Conservation (phyloP, 1,140 invertebrate genomes). For the Drosophila subpulchrella region DNA sequence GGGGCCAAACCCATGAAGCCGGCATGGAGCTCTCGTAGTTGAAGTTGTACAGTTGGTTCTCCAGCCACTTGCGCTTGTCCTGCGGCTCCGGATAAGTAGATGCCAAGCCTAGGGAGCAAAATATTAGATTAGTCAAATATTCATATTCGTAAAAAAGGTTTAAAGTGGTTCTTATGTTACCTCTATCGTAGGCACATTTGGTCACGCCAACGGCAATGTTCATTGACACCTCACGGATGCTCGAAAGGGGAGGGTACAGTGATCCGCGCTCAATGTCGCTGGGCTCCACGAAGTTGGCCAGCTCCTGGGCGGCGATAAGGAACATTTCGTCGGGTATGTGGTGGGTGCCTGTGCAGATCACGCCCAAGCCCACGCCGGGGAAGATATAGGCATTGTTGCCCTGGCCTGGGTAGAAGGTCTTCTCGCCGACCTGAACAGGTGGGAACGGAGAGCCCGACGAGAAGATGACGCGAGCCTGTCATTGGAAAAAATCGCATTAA, state of each 20-base stretch:
- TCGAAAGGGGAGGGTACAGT: slow-evolving; percentile 95
- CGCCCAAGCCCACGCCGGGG: slow-evolving; percentile 94
- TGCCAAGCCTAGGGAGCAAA: slow-evolving; percentile 88
- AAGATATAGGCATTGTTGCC: slow-evolving; percentile 99
- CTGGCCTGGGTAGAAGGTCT: slow-evolving; percentile 94
- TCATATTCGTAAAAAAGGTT: not conserved
- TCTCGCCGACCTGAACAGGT: slow-evolving; percentile 91
- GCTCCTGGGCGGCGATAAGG: slow-evolving; percentile 93
- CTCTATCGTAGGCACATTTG: slow-evolving; percentile 94
- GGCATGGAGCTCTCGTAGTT: slow-evolving; percentile 92
- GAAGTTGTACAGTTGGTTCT: slow-evolving; percentile 91
- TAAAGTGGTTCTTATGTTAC: slow-evolving; percentile 84
- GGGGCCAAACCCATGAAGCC: slow-evolving; percentile 89
- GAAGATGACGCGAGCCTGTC: slow-evolving; percentile 94
- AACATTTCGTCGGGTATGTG: slow-evolving; percentile 96
- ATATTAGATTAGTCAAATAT: not conserved
- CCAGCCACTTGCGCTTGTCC: slow-evolving; percentile 90
- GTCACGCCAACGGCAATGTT: slow-evolving; percentile 94
- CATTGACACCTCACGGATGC: slow-evolving; percentile 95
- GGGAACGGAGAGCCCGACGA: slow-evolving; percentile 97
- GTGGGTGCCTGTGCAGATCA: slow-evolving; percentile 93
- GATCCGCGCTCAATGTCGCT: slow-evolving; percentile 93
- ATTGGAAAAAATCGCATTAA: not conserved
- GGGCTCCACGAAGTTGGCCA: slow-evolving; percentile 93
- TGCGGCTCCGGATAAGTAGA: slow-evolving; percentile 94